Conservation (phyloP, 1,140 invertebrate genomes). For the Tetramorium parvispinum region DNA sequence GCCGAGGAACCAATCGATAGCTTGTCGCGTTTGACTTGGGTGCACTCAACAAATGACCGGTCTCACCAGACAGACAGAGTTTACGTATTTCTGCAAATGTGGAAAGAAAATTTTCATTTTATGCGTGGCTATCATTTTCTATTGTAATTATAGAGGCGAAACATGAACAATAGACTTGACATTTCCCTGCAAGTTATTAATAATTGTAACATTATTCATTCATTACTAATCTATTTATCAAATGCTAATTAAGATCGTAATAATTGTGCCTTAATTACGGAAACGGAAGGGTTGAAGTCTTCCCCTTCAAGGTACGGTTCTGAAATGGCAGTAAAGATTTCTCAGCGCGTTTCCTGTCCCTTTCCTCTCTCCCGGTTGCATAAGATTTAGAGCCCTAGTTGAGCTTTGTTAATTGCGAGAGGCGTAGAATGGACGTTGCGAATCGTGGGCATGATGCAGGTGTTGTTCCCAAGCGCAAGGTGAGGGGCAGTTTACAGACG, state of each 20-base stretch:
- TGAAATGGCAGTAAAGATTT: conserved; percentile 18
- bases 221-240: not conserved
- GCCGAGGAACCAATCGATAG: conserved; percentile 9
- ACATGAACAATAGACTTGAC: not conserved
- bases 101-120: not conserved
- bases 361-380: not conserved
- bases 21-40: not conserved
- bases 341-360: not conserved
- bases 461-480: not conserved
- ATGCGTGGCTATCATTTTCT: not conserved
- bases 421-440: not conserved
- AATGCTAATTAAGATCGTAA: not conserved
- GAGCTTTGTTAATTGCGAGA: conserved; percentile 24
- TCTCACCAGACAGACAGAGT: not conserved
- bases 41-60: not conserved
- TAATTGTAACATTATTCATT: conserved; percentile 2
- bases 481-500: not conserved
- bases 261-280: not conserved
- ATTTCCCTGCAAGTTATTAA: not conserved
- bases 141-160: not conserved
- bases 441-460: not conserved
- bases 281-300: not conserved
- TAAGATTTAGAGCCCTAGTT: conserved; percentile 17
- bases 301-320: not conserved
- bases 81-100: not conserved